phyloP scores from a whole-genome alignment of 2,113 vertebrate genomes.

The Tinamus guttatus region DNA sequence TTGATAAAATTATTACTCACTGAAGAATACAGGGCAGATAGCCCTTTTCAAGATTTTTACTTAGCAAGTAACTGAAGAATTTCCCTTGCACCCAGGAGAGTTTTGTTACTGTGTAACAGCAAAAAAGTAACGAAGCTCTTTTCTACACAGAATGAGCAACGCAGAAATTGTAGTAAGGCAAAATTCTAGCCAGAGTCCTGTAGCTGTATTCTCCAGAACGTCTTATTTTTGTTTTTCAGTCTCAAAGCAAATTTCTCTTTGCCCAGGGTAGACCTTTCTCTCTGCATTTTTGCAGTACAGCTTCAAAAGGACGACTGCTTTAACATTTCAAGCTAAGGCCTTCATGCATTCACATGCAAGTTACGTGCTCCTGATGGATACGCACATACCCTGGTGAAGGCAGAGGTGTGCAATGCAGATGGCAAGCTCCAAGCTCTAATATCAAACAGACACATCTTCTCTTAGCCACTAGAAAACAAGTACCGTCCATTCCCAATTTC shows the following conservation, averaged over 20 bases:
- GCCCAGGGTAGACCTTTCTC: not conserved
- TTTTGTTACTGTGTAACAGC: not conserved
- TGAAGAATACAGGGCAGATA: rapidly evolving
- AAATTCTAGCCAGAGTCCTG: not conserved
- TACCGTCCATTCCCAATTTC: not conserved
- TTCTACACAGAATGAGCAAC: not conserved
- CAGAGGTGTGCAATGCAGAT: not conserved
- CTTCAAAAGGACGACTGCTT: not conserved
- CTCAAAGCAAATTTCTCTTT: not conserved
- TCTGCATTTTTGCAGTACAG: not conserved
- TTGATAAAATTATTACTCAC: rapidly evolving
- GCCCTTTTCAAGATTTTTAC: not conserved
- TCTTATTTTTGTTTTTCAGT: not conserved
- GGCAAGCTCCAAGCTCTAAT: not conserved
- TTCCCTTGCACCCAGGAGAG: not conserved
- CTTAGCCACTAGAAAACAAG: not conserved
- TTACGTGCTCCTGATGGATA: not conserved
- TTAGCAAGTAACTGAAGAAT: not conserved
- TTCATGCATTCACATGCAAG: not conserved
- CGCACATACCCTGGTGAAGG: not conserved
- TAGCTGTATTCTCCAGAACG: not conserved
- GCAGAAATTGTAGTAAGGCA: rapidly evolving
- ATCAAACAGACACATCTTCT: not conserved
- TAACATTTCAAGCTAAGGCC: not conserved
- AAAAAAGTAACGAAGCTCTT: not conserved